Evolutionary conservation across 2,888 invertebrate genomes (phyloP), one percentile per base, ranked within the genome.

Genomic region (Meteorus colon): DNA sequence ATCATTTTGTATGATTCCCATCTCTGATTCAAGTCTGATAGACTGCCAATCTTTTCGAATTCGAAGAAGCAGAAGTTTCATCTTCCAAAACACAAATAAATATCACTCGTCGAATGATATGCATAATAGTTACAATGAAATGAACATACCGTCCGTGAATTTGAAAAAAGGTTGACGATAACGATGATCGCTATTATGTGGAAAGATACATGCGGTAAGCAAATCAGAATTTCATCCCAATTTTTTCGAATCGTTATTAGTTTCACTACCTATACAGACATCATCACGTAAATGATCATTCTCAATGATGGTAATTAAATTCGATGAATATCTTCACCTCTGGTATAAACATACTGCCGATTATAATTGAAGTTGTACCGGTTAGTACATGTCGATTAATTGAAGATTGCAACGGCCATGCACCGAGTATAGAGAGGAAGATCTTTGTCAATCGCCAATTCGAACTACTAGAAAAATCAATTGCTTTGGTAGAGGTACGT

Each of bases 361-460:
- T 14, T 24, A 69, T 16, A 16, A 62, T 12, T 2, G 34, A 12
- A 4, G 67, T 63, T 5, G 68, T 3, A 41, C 24, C 34, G 62
- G 34, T 51, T 2, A 69, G 16, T 48, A 45, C 24, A 31, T 14
- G 19, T 5, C 60, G 27, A 14, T n/a, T 8, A 24, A 10, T 6
- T 14, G n/a, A 51, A 2, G 37, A 34, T n/a, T 76, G 76, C 48
- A 72, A 73, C 6, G 76, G 76, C 76, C 76, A 76, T 27, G 60
- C 67, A 63, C 76, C 76, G 34, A 76, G 29, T 5, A 45, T 19
- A 48, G 48, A 73, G 3, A 76, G 48, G 12, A 72, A 41, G 48
- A 41, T 12, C 37, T 67, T 76, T n/a, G 71, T 68, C 19, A 51
- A 24, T 14, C 62, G 19, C 68, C 72, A 76, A 27, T 67, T 48